Percentiles rank a stretch among this genome's conserved stretches.
Evolutionary conservation across 1,140 invertebrate species (phyloP).

Genomic region (Drosophila pseudoobscura): DNA sequence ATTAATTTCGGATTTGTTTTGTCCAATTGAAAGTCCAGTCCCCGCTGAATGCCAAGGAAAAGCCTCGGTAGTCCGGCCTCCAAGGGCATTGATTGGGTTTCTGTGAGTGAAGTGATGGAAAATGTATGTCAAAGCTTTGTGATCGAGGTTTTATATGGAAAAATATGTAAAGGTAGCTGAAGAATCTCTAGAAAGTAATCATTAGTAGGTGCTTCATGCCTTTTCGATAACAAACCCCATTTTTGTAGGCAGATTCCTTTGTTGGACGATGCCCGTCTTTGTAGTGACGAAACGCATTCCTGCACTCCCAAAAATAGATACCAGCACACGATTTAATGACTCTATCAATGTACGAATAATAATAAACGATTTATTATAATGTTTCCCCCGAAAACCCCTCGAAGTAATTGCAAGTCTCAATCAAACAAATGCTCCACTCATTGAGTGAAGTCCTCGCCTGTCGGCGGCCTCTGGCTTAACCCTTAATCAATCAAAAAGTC

Average conservation of each 20-base stretch:
- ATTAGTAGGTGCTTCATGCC: too few species aligned
- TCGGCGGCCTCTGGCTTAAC: constrained; percentile 12
- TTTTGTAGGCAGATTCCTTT: too few species aligned
- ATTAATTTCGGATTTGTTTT: constrained; percentile 43
- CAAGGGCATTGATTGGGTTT: constrained; percentile 48
- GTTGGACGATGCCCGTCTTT: too few species aligned
- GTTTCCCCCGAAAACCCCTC: constrained; percentile 5
- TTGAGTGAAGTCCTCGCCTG: constrained; percentile 22
- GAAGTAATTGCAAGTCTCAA: constrained; percentile 26
- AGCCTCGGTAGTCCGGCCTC: constrained; percentile 23
- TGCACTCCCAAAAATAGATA: neutral
- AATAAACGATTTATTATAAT: neutral
- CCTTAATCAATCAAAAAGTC: constrained; percentile 46
- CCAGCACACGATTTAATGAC: constrained; percentile 2
- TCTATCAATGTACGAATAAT: constrained; percentile 7
- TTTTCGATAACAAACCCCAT: too few species aligned
- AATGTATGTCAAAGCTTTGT: constrained; percentile 19
- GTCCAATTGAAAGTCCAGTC: constrained; percentile 40
- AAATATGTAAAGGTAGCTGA: too few species aligned
- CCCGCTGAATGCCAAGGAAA: constrained; percentile 49
- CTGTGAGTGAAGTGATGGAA: constrained; percentile 34
- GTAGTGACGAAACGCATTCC: too few species aligned
- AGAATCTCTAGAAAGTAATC: too few species aligned
- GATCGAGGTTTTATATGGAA: too few species aligned
- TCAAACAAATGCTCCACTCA: constrained; percentile 15